Percentiles rank a stretch among this genome's conserved stretches.
phyloP scores from a whole-genome alignment of 2,888 invertebrate genomes.

The Caenorhabditis auriculariae region DNA sequence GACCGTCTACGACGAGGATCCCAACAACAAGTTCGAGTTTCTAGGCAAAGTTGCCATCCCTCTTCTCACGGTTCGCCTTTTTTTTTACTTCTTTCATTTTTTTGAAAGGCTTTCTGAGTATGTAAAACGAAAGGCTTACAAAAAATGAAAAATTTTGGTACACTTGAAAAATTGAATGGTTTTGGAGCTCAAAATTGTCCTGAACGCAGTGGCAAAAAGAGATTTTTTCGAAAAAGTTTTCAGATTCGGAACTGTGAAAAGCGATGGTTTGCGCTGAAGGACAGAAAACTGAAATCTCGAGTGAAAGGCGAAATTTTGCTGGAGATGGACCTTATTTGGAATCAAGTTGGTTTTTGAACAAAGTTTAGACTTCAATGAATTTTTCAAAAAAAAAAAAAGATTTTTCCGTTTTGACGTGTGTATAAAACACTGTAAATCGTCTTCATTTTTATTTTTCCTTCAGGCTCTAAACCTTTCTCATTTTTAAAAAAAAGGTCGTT shows the following conservation, averaged over 20 bases:
- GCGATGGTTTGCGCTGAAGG: constrained; percentile 92
- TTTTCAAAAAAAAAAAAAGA: no score
- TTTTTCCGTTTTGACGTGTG: no score
- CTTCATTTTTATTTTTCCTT: no score
- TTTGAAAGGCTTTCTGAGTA: neutral
- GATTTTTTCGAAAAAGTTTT: neutral
- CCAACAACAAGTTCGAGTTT: constrained; percentile 91
- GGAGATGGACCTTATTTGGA: constrained; percentile 89
- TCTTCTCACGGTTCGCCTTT: constrained; percentile 70
- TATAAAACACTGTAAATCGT: no score
- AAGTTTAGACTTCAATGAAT: no score
- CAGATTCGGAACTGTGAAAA: constrained; percentile 84
- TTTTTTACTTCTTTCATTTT: neutral
- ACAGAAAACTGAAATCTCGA: constrained; percentile 77
- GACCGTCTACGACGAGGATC: constrained; percentile 95
- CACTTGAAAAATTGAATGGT: no score
- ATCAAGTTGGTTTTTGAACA: constrained; percentile 80
- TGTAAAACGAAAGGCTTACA: neutral
- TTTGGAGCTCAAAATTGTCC: no score
- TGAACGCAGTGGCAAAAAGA: no score
- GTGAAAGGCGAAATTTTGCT: constrained; percentile 75
- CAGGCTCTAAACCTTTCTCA: neutral
- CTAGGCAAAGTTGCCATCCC: constrained; percentile 89
- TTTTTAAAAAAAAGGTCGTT: no score
- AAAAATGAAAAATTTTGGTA: neutral